These are phyloP conservation scores for Chironex yamaguchii DNA, from an alignment of 30 jellyfish, hydroid and myxozoan species.

Conservation along the genomic window DNA sequence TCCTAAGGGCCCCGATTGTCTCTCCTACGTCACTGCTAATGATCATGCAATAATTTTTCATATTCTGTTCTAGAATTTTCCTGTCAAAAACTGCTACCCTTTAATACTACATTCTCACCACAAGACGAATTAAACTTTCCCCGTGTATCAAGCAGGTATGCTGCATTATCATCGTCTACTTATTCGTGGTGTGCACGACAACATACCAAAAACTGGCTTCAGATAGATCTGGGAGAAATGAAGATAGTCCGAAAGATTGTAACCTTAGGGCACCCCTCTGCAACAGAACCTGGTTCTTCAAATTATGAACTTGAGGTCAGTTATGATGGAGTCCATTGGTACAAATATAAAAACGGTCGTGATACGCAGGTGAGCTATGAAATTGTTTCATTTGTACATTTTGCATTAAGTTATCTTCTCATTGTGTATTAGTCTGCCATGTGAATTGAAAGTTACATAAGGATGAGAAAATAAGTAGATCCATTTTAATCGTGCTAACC, in stretches of 20 bases:
- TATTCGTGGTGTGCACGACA: constrained; percentile 70
- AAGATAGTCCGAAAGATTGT: constrained; percentile 26
- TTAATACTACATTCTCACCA: constrained; percentile 46
- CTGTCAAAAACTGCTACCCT: constrained; percentile 40
- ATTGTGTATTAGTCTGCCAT: too few relatives aligned
- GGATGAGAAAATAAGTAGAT: too few relatives aligned
- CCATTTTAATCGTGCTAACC: too few relatives aligned
- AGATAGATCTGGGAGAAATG: constrained; percentile 59
- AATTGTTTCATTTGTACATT: too few relatives aligned
- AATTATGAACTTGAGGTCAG: constrained; percentile 59
- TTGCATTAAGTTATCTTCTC: too few relatives aligned
- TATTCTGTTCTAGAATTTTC: neutral
- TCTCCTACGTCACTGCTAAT: too few relatives aligned
- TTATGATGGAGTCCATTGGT: constrained; percentile 5
- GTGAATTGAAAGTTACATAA: too few relatives aligned
- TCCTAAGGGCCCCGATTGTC: too few relatives aligned
- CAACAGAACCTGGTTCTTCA: constrained; percentile 71
- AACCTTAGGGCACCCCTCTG: constrained; percentile 71
- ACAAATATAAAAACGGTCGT: constrained; percentile 35
- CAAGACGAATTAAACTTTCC: constrained; percentile 30
- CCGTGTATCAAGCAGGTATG: constrained; percentile 25
- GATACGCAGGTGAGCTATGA: constrained; percentile 55
- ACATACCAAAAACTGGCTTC: constrained; percentile 41
- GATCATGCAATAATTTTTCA: neutral
- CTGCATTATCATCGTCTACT: constrained; percentile 11